Conservation (phyloP, 2,113 vertebrate species). For the Bucco capensis region DNA sequence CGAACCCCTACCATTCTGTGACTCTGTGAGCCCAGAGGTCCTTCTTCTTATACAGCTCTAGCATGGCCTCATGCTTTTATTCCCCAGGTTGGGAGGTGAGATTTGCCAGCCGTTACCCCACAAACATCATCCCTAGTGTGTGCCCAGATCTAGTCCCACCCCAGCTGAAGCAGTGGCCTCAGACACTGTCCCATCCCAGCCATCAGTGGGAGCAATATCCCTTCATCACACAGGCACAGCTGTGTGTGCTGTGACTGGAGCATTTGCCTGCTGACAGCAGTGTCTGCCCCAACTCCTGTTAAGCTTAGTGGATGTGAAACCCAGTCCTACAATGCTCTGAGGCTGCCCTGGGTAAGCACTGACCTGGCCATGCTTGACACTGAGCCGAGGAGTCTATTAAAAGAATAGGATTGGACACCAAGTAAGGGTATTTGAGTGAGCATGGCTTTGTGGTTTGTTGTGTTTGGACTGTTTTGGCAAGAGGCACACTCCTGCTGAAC, state of each 20-base stretch:
- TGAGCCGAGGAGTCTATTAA: background rate
- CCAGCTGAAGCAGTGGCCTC: background rate
- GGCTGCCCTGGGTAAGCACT: background rate
- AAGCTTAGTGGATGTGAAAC: background rate
- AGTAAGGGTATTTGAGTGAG: background rate
- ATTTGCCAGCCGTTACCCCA: background rate
- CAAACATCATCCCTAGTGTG: rapidly evolving
- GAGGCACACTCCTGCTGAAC: background rate
- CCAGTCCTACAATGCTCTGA: rapidly evolving
- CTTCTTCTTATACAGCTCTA: background rate
- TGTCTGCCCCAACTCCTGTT: rapidly evolving
- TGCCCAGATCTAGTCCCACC: background rate
- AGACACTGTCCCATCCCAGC: rapidly evolving
- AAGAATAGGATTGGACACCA: rapidly evolving
- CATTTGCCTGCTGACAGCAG: rapidly evolving
- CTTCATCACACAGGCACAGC: rapidly evolving
- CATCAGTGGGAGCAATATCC: rapidly evolving
- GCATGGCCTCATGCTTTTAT: rapidly evolving
- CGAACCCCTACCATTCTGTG: too few species aligned
- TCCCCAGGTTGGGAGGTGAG: background rate
- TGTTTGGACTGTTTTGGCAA: background rate
- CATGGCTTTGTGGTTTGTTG: background rate
- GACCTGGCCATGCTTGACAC: background rate
- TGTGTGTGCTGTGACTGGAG: rapidly evolving
- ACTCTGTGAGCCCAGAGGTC: background rate